Percentiles rank a stretch among this genome's conserved stretches.
These are phyloP conservation scores for Oreochromis grahami DNA, from an alignment of 2,797 vertebrate genomes.

Conservation along the genomic window DNA sequence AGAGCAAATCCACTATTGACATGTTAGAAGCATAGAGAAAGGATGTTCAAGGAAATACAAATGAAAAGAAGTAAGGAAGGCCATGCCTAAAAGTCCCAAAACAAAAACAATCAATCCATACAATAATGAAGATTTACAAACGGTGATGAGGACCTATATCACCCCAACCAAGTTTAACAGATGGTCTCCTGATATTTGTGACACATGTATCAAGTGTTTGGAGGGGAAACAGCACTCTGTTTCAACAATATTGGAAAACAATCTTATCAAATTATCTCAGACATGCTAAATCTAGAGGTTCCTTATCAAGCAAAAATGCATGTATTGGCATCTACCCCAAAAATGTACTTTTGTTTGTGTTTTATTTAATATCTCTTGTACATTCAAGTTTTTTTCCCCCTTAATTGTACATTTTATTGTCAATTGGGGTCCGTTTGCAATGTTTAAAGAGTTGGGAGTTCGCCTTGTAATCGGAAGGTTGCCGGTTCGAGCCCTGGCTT, in stretches of 20 bases:
- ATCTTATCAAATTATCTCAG: not conserved
- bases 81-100: not conserved
- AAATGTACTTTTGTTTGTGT: not conserved
- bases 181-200: not conserved
- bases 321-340: not conserved
- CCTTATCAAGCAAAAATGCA: not conserved
- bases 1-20: not conserved
- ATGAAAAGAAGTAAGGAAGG: not conserved
- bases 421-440: not conserved
- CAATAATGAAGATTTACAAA: not conserved
- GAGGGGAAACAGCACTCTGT: not conserved
- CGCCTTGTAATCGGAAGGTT: too few relatives aligned
- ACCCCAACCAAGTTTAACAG: not conserved
- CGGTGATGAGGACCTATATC: not conserved
- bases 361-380: not conserved
- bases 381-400: not conserved
- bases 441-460: too few relatives aligned
- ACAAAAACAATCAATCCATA: not conserved
- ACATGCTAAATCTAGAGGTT: not conserved
- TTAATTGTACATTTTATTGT: not conserved
- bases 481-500: too few relatives aligned
- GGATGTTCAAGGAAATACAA: not conserved
- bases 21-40: not conserved
- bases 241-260: not conserved
- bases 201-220: not conserved